Percentiles rank a stretch among this genome's conserved stretches.
Conservation (phyloP, 2,888 invertebrate genomes). For the Synergus umbraculus region DNA sequence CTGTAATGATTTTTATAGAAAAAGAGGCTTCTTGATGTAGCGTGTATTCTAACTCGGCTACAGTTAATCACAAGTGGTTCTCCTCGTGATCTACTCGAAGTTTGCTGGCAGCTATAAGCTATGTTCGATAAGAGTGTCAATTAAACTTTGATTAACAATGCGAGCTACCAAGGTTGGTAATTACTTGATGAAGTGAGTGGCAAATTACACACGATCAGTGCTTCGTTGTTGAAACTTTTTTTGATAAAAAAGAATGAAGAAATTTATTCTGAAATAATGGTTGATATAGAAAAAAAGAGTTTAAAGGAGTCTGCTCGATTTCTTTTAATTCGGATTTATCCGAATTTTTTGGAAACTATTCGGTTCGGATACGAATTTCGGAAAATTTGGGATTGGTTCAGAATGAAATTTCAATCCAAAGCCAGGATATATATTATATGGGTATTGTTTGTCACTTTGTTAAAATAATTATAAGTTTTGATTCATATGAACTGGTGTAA, state of each 20-base stretch:
- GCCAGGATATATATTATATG: too few species aligned
- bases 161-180: slow-evolving; percentile 61
- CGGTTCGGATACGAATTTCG: too few species aligned
- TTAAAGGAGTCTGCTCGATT: too few species aligned
- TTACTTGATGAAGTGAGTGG: slow-evolving; percentile 57
- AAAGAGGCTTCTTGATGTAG: neutral
- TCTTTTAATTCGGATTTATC: too few species aligned
- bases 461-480: neutral
- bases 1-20: neutral
- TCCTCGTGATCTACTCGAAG: slow-evolving; percentile 55
- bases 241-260: too few species aligned
- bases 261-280: too few species aligned
- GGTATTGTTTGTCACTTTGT: too few species aligned
- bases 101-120: slow-evolving; percentile 62
- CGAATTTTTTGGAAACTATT: too few species aligned
- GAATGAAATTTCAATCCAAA: too few species aligned
- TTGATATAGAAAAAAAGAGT: too few species aligned
- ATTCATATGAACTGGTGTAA: slow-evolving; percentile 48
- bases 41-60: slow-evolving; percentile 10
- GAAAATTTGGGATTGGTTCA: too few species aligned
- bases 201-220: slow-evolving; percentile 49
- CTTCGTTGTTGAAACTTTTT: too few species aligned
- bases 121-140: slow-evolving; percentile 65
- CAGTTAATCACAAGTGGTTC: slow-evolving; percentile 52
- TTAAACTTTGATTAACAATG: slow-evolving; percentile 69